Base-by-base conservation (phyloP, 2,113 vertebrate genomes). In the Murina feae region DNA sequence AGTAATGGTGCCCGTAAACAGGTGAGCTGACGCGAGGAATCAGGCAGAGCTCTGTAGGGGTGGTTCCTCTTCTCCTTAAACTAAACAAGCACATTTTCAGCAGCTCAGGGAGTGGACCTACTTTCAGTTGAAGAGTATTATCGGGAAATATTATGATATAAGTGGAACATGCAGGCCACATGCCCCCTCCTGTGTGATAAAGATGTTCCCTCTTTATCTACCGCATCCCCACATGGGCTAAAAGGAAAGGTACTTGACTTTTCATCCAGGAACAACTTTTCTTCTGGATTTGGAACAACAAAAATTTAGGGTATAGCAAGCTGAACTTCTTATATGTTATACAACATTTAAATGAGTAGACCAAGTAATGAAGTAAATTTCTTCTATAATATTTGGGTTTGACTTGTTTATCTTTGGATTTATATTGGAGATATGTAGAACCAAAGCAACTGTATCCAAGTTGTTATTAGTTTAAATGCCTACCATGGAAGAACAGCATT, bases 371-470 rank as follows among this genome's bases (percentile, higher is more conserved):
- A 49, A 87, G 18, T 37, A 75, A 8, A 35, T 87, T 74, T 32
- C 23, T 66, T 93, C 51, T 74, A 21, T 86, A 58, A 69, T 30
- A 63, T 76, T 95, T 92, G 23, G 14, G 75, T 90, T 96, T 82
- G 68, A 76, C 81, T 85, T 80, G 12, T 81, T 71, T 91, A 11
- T 91, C 58, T 94, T 85, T 90, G 53, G 28, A 74, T 92, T 82
- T 95, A n/a, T 75, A 28, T 3, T 79, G 44, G 69, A 18, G 17
- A 25, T 16, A 91, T 69, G 30, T 51, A 30, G 79, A 51, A 49
- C 42, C 80, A 86, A 91, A 86, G 16, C 47, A 74, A 51, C 8
- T 55, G 0, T 81, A 47, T 39, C n/a, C 42, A 35, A 83, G 55
- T 81, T 81, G 69, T 75, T 86, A 39, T 78, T 74, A 79, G 78